phyloP scores from a whole-genome alignment of 2,113 vertebrate genomes.

The Pygoscelis antarcticus region DNA sequence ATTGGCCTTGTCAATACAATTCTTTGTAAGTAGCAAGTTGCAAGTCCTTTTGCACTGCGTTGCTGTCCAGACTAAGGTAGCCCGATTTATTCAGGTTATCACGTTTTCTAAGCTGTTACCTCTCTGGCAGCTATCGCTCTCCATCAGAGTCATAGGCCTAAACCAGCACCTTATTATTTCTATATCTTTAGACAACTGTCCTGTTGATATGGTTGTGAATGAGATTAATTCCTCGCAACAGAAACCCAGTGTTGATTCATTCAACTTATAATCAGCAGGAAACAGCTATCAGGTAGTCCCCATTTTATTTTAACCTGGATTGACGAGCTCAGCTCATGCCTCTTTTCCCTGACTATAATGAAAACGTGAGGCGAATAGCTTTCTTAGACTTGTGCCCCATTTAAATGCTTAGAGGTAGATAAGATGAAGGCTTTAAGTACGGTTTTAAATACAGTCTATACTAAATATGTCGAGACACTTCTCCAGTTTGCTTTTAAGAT shows the following conservation, averaged over 20 bases:
- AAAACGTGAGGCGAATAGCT: neutral
- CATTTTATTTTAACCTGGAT: neutral
- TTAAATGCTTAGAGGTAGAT: neutral
- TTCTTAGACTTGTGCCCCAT: neutral
- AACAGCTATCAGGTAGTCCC: neutral
- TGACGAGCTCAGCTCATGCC: neutral
- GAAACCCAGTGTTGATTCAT: neutral
- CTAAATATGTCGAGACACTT: fast-evolving
- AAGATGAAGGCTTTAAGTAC: neutral
- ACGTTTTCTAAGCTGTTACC: neutral
- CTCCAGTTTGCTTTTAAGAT: neutral
- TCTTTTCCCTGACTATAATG: neutral
- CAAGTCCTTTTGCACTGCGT: neutral
- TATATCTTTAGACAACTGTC: neutral
- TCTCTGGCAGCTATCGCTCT: neutral
- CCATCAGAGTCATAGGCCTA: neutral
- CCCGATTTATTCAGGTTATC: neutral
- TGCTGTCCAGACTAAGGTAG: neutral
- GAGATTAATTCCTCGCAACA: neutral
- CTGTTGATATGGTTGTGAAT: neutral
- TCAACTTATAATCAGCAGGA: neutral
- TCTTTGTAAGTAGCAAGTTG: neutral
- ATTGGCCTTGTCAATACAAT: neutral
- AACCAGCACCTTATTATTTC: neutral
- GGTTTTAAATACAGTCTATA: neutral